Percentiles rank a stretch among this genome's conserved stretches.
These are phyloP conservation scores for Tympanoctomys barrerae DNA, from an alignment of 2,797 vertebrate genomes.

Conservation along the genomic window DNA sequence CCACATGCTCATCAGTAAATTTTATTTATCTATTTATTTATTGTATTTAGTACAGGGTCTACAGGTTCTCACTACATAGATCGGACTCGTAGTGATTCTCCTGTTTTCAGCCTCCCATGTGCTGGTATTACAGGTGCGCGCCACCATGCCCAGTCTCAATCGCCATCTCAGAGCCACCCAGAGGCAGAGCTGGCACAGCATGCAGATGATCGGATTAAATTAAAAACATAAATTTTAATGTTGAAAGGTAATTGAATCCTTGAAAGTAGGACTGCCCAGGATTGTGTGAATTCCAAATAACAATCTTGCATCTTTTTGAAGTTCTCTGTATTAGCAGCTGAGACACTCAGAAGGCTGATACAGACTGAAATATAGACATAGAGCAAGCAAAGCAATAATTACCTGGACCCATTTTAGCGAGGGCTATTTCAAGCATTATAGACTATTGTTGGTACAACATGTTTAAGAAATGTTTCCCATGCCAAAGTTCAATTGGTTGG, in stretches of 20 bases:
- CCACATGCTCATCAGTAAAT: constrained; percentile 3
- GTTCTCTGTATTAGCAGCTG: background rate
- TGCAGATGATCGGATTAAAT: no score
- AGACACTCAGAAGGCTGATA: background rate
- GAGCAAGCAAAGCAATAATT: background rate
- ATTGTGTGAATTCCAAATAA: constrained; percentile 4
- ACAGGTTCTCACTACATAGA: no score
- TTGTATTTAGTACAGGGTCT: no score
- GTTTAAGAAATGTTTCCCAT: constrained; percentile 28
- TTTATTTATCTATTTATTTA: background rate
- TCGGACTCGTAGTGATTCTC: no score
- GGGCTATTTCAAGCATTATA: background rate
- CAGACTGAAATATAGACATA: background rate
- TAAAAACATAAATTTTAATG: background rate
- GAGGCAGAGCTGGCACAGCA: no score
- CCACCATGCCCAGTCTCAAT: no score
- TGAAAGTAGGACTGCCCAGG: background rate
- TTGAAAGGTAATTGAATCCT: background rate
- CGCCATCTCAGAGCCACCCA: no score
- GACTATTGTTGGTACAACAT: background rate
- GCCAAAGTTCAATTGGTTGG: background rate
- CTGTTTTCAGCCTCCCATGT: no score
- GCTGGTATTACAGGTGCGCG: no score
- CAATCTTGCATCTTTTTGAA: constrained; percentile 3
- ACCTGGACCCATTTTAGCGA: background rate